phyloP scores from a whole-genome alignment of 2,113 vertebrate species.

The Silurus meridionalis region DNA sequence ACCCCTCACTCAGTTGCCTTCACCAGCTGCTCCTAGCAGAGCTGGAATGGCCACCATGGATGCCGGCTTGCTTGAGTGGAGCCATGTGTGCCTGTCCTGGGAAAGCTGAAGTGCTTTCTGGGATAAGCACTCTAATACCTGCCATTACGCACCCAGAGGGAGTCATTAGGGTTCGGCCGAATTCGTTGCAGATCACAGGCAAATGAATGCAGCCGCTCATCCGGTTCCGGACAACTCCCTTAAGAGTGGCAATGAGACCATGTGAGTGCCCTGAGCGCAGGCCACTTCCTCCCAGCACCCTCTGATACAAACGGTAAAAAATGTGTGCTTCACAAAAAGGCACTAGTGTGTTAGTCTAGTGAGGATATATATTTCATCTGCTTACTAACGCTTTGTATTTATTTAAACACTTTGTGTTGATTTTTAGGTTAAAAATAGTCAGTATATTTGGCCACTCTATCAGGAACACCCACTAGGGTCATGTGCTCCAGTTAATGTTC shows the following conservation, averaged over 20 bases:
- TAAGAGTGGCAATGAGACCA: constrained; percentile 32
- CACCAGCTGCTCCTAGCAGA: constrained; percentile 38
- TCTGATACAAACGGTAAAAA: background rate
- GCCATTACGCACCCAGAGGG: constrained; percentile 64
- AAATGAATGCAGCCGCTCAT: constrained; percentile 53
- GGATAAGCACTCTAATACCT: constrained; percentile 63
- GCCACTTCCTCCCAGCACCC: background rate
- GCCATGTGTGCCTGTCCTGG: constrained; percentile 51
- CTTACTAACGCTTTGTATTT: too few relatives aligned
- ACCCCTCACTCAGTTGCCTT: constrained; percentile 55
- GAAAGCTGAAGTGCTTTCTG: constrained; percentile 49
- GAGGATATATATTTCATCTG: background rate
- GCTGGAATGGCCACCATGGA: constrained; percentile 34
- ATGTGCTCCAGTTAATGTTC: too few relatives aligned
- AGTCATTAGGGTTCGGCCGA: constrained; percentile 52
- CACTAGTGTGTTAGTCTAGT: background rate
- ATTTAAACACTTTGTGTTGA: background rate
- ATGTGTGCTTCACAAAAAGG: background rate
- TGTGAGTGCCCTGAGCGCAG: constrained; percentile 19
- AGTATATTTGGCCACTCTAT: background rate
- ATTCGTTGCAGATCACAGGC: constrained; percentile 55
- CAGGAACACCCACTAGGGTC: background rate
- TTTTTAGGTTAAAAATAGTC: background rate
- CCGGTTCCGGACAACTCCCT: constrained; percentile 48
- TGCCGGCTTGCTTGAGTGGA: constrained; percentile 48